phyloP scores from a whole-genome alignment of 2,113 vertebrate species.

The Clarias gariepinus region DNA sequence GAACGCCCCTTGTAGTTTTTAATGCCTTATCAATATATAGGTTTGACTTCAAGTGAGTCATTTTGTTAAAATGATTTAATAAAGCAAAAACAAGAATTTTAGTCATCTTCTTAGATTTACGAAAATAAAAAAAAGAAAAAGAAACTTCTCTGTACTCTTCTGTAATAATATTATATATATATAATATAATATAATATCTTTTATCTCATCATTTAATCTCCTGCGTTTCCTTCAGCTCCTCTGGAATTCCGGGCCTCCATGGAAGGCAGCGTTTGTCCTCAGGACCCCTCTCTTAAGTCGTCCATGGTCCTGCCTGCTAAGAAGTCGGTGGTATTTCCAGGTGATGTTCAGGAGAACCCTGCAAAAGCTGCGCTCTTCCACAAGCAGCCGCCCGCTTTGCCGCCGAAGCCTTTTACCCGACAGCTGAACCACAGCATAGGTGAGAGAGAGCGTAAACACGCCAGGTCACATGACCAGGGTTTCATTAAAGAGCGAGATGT shows the following conservation, averaged over 20 bases:
- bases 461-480: neutral
- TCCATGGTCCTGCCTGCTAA: slow-evolving; percentile 84
- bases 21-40: too few relatives aligned
- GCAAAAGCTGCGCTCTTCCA: slow-evolving; percentile 89
- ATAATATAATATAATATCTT: too few relatives aligned
- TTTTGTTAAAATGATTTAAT: too few relatives aligned
- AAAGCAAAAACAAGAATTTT: too few relatives aligned
- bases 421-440: slow-evolving; percentile 94
- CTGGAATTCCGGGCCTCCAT: slow-evolving; percentile 87
- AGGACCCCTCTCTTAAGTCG: slow-evolving; percentile 88
- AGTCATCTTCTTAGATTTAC: too few relatives aligned
- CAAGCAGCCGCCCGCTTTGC: slow-evolving; percentile 97
- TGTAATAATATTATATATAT: too few relatives aligned
- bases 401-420: slow-evolving; percentile 95
- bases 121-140: too few relatives aligned
- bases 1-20: too few relatives aligned
- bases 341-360: slow-evolving; percentile 89
- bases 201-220: neutral
- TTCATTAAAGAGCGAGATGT: neutral
- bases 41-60: too few relatives aligned
- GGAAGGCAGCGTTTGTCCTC: slow-evolving; percentile 83
- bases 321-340: slow-evolving; percentile 86
- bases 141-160: too few relatives aligned
- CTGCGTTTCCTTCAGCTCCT: slow-evolving; percentile 74
- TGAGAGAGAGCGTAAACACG: slow-evolving; percentile 71